These are phyloP conservation scores for Eidolon helvum DNA, from an alignment of 2,113 vertebrate species.

Conservation along the genomic window DNA sequence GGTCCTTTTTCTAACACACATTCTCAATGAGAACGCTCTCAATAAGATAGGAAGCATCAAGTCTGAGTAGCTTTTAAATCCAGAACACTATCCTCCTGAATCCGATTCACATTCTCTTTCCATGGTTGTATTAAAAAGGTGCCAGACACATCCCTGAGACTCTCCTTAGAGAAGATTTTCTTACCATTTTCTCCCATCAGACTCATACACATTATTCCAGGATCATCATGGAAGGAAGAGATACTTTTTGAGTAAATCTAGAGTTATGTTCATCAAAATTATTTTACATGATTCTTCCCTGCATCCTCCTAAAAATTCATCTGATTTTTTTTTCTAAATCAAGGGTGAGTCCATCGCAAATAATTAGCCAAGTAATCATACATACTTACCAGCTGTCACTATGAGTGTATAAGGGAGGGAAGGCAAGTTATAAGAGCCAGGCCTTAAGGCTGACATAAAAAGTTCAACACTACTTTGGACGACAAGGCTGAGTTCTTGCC, in stretches of 20 bases:
- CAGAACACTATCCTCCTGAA: too few relatives aligned
- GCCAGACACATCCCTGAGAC: not conserved
- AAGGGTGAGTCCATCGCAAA: not conserved
- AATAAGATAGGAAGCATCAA: not conserved
- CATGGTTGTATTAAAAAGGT: not conserved
- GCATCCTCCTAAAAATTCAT: not conserved
- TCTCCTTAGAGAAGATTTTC: not conserved
- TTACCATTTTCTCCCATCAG: not conserved
- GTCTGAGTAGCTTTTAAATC: not conserved
- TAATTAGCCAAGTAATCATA: not conserved
- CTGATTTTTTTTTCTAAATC: not conserved
- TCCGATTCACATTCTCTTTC: not conserved
- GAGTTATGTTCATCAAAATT: not conserved
- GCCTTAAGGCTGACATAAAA: too few relatives aligned
- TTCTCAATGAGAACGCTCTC: not conserved
- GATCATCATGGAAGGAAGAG: not conserved
- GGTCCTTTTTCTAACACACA: not conserved
- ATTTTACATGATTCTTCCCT: not conserved
- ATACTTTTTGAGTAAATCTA: not conserved
- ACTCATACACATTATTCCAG: not conserved
- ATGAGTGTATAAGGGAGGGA: rapidly evolving
- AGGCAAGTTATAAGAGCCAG: not conserved
- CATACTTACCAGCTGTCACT: not conserved
- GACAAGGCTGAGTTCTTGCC: not conserved
- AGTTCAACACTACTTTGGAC: not conserved